A percentile compares a stretch with the other conserved stretches of the same genome.
These are phyloP conservation scores for Hetaerina americana DNA, from an alignment of 1,140 invertebrate genomes.

Conservation along the genomic window DNA sequence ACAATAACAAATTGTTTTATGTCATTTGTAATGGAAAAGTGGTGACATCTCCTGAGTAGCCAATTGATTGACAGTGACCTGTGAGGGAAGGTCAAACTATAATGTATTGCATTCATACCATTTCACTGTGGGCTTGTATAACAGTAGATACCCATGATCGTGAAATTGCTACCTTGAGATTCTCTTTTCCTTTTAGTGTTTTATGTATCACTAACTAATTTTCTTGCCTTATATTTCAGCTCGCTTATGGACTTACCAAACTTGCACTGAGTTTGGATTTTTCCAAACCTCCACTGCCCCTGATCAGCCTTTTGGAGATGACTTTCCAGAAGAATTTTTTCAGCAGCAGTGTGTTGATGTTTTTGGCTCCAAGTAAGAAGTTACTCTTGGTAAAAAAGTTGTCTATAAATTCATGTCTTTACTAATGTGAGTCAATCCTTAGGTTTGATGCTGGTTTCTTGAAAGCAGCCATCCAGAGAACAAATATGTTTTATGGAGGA, in stretches of 20 bases:
- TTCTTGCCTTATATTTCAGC: slow-evolving; percentile 31
- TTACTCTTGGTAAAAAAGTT: background rate
- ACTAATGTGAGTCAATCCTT: slow-evolving; percentile 7
- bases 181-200: too few species aligned
- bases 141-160: too few species aligned
- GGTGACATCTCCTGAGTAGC: too few species aligned
- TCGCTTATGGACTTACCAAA: slow-evolving; percentile 89
- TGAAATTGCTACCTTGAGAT: too few species aligned
- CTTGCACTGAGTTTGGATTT: slow-evolving; percentile 90
- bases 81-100: too few species aligned
- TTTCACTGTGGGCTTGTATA: too few species aligned
- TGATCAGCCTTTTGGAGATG: slow-evolving; percentile 59
- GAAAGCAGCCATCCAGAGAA: slow-evolving; percentile 44
- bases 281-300: slow-evolving; percentile 73
- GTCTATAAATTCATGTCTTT: background rate
- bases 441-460: slow-evolving; percentile 47
- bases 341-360: slow-evolving; percentile 71
- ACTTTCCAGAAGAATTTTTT: slow-evolving; percentile 67
- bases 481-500: slow-evolving; percentile 70
- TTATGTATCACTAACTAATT: too few species aligned
- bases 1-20: too few species aligned
- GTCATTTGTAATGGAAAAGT: too few species aligned
- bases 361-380: slow-evolving; percentile 43
- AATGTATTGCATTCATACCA: too few species aligned
- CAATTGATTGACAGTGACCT: too few species aligned